These are phyloP conservation scores for Hippopotamyrus pictus DNA, from an alignment of 2,797 vertebrate genomes.

Conservation along the genomic window DNA sequence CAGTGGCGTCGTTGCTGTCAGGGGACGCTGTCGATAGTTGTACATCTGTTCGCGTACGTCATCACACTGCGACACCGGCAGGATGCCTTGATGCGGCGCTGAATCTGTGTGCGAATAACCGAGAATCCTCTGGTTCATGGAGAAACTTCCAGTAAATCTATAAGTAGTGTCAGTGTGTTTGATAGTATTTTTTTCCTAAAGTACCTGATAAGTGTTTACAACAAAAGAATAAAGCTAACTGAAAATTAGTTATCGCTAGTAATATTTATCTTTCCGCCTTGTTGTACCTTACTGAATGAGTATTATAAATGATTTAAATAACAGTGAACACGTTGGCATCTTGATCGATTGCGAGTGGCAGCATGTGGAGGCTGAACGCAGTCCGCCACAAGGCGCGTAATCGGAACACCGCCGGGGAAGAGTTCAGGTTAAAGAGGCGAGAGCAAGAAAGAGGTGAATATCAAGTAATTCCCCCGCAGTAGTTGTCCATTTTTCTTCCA, in stretches of 20 bases:
- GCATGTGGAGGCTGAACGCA: constrained; percentile 64
- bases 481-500: background rate
- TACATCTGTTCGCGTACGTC: background rate
- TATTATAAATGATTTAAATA: background rate
- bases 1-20: background rate
- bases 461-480: background rate
- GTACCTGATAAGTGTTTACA: background rate
- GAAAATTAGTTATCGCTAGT: background rate
- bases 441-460: constrained; percentile 57
- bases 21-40: background rate
- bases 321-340: background rate
- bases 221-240: background rate
- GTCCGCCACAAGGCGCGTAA: constrained; percentile 52
- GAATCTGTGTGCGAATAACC: background rate
- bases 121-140: background rate
- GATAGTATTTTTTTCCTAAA: background rate
- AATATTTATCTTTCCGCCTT: background rate
- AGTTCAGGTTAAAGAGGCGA: constrained; percentile 53
- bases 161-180: background rate
- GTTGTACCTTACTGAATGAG: background rate
- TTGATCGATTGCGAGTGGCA: background rate
- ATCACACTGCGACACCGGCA: background rate
- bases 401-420: constrained; percentile 39
- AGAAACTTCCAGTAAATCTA: background rate
- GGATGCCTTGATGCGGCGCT: too few species aligned